phyloP scores from a whole-genome alignment of 1,140 invertebrate genomes.

The Pteromalus puparum region DNA sequence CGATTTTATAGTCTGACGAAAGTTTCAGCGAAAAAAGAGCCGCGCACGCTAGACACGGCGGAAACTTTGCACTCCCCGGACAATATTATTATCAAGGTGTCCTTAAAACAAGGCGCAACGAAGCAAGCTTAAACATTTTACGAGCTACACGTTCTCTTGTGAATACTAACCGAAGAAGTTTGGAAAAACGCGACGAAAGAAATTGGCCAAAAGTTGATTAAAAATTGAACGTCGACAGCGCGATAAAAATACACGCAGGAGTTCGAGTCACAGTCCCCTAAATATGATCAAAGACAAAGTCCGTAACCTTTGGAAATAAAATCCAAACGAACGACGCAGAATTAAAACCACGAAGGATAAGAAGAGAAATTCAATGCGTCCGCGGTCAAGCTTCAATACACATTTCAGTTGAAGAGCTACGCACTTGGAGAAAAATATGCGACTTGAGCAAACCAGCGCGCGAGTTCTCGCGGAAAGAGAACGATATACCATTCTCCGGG shows the following conservation, averaged over 20 bases:
- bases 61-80: constrained; percentile 22
- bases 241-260: too few species aligned
- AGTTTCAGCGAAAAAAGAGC: constrained; percentile 11
- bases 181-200: too few species aligned
- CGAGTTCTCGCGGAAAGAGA: too few species aligned
- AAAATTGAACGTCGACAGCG: too few species aligned
- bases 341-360: background rate
- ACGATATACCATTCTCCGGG: too few species aligned
- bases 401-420: background rate
- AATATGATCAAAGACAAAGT: background rate
- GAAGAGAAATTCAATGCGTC: background rate
- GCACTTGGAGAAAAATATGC: background rate
- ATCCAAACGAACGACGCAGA: background rate
- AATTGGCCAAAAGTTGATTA: too few species aligned
- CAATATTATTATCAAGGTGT: constrained; percentile 25
- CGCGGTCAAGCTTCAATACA: background rate
- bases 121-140: constrained; percentile 26
- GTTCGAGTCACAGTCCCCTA: background rate
- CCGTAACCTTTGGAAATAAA: background rate
- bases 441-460: background rate
- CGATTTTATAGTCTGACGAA: constrained; percentile 25
- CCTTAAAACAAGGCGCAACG: constrained; percentile 5
- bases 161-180: constrained; percentile 29
- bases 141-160: constrained; percentile 66
- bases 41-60: background rate